These are phyloP conservation scores for Labroides dimidiatus DNA, from an alignment of 2,797 vertebrate species.

Conservation along the genomic window DNA sequence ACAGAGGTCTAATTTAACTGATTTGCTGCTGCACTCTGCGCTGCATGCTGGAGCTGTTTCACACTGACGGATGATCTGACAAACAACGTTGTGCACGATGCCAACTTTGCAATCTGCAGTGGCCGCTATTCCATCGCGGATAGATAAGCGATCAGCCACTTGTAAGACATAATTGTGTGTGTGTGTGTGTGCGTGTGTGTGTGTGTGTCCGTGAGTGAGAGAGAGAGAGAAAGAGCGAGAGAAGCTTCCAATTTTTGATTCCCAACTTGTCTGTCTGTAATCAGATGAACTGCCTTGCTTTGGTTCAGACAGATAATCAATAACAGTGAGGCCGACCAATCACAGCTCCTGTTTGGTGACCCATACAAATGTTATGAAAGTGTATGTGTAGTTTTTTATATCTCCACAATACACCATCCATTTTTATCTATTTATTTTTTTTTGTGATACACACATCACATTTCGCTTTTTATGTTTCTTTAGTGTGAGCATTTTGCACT, in stretches of 20 bases:
- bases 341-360: slow-evolving; percentile 29
- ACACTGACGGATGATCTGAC: slow-evolving; percentile 63
- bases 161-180: slow-evolving; percentile 26
- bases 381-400: background rate
- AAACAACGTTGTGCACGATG: slow-evolving; percentile 39
- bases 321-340: slow-evolving; percentile 44
- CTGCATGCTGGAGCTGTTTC: slow-evolving; percentile 28
- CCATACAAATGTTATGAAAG: slow-evolving; percentile 10
- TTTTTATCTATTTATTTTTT: background rate
- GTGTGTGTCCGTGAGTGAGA: slow-evolving; percentile 1
- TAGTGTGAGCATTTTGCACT: background rate
- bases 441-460: background rate
- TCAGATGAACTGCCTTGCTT: slow-evolving; percentile 69
- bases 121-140: slow-evolving; percentile 27
- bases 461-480: background rate
- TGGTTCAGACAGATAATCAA: slow-evolving; percentile 66
- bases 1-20: slow-evolving; percentile 60
- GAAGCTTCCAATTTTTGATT: slow-evolving; percentile 62
- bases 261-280: slow-evolving; percentile 69
- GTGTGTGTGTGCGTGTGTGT: slow-evolving; percentile 8
- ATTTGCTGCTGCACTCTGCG: slow-evolving; percentile 46
- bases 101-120: slow-evolving; percentile 36
- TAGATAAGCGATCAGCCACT: slow-evolving; percentile 57
- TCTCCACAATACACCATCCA: background rate
- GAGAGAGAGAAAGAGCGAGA: slow-evolving; percentile 10